Conservation (phyloP, 1,140 invertebrate species). For the Pinna nobilis region DNA sequence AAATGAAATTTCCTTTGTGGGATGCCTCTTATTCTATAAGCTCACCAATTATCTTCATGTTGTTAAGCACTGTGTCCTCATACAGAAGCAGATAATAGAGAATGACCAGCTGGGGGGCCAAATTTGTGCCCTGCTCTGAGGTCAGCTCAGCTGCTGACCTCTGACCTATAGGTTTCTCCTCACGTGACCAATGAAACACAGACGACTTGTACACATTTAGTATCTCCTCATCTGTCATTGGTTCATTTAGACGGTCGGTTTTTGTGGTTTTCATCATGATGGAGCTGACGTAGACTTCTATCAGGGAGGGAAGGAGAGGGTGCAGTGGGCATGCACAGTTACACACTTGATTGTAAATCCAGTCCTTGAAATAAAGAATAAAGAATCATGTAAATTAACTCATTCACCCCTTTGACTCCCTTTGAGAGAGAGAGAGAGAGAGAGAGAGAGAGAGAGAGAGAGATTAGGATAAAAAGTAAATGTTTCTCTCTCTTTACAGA, state of each 20-base stretch:
- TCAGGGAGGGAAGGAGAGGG: conserved; percentile 92
- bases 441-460: no score
- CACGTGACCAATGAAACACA: conserved; percentile 50
- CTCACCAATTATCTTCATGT: conserved; percentile 81
- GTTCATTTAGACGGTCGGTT: conserved; percentile 88
- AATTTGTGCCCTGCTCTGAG: conserved; percentile 63
- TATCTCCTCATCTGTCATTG: conserved; percentile 93
- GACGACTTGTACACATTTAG: conserved; percentile 80
- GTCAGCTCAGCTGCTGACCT: neutral
- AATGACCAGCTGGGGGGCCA: conserved; percentile 91
- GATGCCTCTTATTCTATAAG: neutral
- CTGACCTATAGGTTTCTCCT: conserved; percentile 76
- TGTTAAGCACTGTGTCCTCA: conserved; percentile 90
- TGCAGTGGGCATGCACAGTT: conserved; percentile 90
- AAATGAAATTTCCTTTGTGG: neutral
- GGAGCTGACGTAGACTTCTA: conserved; percentile 97
- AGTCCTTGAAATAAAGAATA: conserved; percentile 78
- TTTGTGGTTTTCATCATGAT: conserved; percentile 83
- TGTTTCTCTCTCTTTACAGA: no score
- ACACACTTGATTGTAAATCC: conserved; percentile 96
- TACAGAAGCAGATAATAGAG: conserved; percentile 95
- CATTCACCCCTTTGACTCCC: no score
- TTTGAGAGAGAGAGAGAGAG: no score
- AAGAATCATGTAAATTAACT: neutral
- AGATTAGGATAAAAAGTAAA: no score